Evolutionary conservation across 2,113 vertebrate species (phyloP).

Genomic region (Nothocercus julius): DNA sequence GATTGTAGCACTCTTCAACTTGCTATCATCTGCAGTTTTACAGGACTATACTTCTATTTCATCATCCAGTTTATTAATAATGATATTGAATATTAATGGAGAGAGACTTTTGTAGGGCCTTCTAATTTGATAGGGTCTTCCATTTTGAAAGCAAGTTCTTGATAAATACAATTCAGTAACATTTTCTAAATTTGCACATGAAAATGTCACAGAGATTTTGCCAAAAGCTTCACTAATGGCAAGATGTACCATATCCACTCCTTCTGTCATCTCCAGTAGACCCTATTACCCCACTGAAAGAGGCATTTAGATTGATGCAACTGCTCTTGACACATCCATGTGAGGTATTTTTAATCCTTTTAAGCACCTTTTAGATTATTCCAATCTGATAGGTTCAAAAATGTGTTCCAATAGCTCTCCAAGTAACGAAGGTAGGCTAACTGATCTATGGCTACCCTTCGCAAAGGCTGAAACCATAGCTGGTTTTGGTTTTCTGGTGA

Average conservation of each 20-base stretch:
- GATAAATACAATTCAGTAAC: neutral
- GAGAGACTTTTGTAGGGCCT: neutral
- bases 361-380: neutral
- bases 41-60: neutral
- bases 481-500: neutral
- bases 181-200: neutral
- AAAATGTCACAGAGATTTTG: neutral
- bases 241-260: rapidly evolving
- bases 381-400: neutral
- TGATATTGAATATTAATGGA: neutral
- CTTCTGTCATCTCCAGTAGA: neutral
- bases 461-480: neutral
- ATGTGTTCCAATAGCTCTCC: neutral
- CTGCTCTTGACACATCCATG: neutral
- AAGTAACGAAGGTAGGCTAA: neutral
- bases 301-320: neutral
- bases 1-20: neutral
- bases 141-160: neutral
- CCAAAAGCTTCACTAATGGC: neutral
- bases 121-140: neutral
- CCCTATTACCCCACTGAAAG: neutral
- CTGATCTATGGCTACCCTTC: neutral
- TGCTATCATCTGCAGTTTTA: neutral
- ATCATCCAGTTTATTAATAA: neutral
- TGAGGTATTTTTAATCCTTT: neutral